Evolutionary conservation across 2,888 invertebrate species (phyloP), one percentile per base, ranked within the genome.

Genomic region (Pollenia labialis): DNA sequence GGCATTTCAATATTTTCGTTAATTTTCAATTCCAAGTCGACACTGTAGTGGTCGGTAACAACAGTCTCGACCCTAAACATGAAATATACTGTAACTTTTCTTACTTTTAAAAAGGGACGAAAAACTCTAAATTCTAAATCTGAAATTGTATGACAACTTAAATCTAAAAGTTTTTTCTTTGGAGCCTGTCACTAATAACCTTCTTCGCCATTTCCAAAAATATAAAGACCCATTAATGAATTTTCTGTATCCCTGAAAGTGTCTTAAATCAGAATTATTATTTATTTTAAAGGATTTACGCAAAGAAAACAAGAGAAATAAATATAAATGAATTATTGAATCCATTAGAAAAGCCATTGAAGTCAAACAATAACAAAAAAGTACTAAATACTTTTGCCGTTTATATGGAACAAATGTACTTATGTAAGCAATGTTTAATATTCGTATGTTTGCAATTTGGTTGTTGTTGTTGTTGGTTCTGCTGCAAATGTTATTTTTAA

Each of bases 281-380:
- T 40, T 48, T 76, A n/a, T 75, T 79, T 82, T 71, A 82, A 83
- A 74, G 82, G 74, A 54, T 79, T 75, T 81, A 54, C 44, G 16
- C 60, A 88, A 88, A 87, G 88, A 89, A 91, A 64, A 18, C 62
- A 89, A 87, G 88, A 87, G n/a, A 90, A 91, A 91, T 89, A 91
- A 90, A 91, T 90, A 91, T 90, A 91, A 92, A 92, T 92, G 92
- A 92, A 92, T 92, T 92, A 92, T 92, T 92, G 91, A 89, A 91
- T 91, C 92, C 92, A 92, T 92, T 92, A 92, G 92, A 89, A 90
- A 92, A 92, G 91, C 92, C 92, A 92, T 91, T 92, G 91, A 91
- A 92, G 90, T 14, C 76, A 85, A 54, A 76, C 14, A 69, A 75
- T 40, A 72, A 82, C 44, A 75, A 23, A 48, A 72, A 56, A 12